Base-by-base conservation (phyloP, 2,888 invertebrate genomes). In the Brachycybe producta region DNA sequence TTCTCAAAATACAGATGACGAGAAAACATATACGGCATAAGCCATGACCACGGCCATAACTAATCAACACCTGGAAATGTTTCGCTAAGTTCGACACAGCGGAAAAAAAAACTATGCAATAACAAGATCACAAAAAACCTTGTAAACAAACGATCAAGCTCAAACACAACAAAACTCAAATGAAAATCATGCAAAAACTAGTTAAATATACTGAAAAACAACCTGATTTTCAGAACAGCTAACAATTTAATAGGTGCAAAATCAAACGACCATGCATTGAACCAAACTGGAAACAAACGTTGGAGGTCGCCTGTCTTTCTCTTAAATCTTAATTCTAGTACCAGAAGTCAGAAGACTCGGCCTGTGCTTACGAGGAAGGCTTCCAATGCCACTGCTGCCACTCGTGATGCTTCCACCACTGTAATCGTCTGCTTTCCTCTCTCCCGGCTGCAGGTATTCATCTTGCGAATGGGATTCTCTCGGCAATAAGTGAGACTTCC, bases 321-420 rank as follows among this genome's bases (percentile, higher is more conserved):
- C n/a, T n/a, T n/a, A n/a, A n/a, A n/a, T n/a, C n/a, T n/a, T n/a
- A n/a, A n/a, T n/a, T n/a, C n/a, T 26, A 42, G 30, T 53, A 58
- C 58, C 58, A 52, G 57, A 57, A 26, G 48, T 56, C 24, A 58
- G 56, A 17, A 57, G 49, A 52, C 55, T 55, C 39, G 58, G 55
- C 40, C 58, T 51, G 49, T 65, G 63, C 59, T 64, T 64, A 40
- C 67, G 57, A 60, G 86, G 82, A 66, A 87, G 76, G 65, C 84
- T 84, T 58, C 85, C 84, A 71, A 86, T 85, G 60, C 85, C 86
- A 57, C 85, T 84, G 69, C 84, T 83, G 59, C 83, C 81, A 32
- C 66, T 65, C 4, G 64, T 62, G 26, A 64, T 57, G 55, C 64
- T 64, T 38, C 62, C 60, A 21, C 62, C 65, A 51, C 62, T 61